Evolutionary conservation across 2,888 invertebrate genomes (phyloP).

Genomic region (Melanotus villosus): DNA sequence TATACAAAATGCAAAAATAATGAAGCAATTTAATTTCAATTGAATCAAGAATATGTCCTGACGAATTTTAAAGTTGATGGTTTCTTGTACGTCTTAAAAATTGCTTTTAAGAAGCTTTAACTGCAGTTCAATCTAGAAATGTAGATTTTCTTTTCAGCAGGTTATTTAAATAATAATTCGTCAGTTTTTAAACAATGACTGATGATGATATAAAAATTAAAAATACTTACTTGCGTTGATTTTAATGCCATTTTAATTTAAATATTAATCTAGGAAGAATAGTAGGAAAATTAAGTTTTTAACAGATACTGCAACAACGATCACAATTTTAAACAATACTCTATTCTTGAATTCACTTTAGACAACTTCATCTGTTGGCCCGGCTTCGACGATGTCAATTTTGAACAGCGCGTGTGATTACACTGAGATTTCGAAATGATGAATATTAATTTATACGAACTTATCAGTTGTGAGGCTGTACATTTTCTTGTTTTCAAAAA

Average conservation of each 20-base stretch:
- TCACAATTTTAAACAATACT: conserved; percentile 16
- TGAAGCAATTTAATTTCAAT: too few relatives aligned
- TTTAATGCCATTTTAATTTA: conserved; percentile 31
- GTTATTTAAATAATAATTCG: too few relatives aligned
- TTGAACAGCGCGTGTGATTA: conserved; percentile 23
- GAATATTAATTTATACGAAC: conserved; percentile 30
- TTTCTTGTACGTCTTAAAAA: too few relatives aligned
- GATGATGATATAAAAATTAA: too few relatives aligned
- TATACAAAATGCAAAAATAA: too few relatives aligned
- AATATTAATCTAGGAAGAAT: background rate
- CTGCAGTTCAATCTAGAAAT: too few relatives aligned
- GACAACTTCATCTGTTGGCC: background rate
- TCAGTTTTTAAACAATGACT: too few relatives aligned
- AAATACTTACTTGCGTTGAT: background rate
- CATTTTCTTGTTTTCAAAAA: conserved; percentile 38
- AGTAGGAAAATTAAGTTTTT: conserved; percentile 1
- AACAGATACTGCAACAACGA: background rate
- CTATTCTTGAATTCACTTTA: background rate
- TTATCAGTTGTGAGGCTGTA: conserved; percentile 38
- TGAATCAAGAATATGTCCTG: too few relatives aligned
- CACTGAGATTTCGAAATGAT: conserved; percentile 28
- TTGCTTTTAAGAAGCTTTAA: too few relatives aligned
- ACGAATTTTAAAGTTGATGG: too few relatives aligned
- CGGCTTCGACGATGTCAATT: conserved; percentile 18
- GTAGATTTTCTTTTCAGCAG: too few relatives aligned